Evolutionary conservation across 2,888 invertebrate genomes (phyloP), one percentile per base, ranked within the genome.

Genomic region (Biston stratarius): DNA sequence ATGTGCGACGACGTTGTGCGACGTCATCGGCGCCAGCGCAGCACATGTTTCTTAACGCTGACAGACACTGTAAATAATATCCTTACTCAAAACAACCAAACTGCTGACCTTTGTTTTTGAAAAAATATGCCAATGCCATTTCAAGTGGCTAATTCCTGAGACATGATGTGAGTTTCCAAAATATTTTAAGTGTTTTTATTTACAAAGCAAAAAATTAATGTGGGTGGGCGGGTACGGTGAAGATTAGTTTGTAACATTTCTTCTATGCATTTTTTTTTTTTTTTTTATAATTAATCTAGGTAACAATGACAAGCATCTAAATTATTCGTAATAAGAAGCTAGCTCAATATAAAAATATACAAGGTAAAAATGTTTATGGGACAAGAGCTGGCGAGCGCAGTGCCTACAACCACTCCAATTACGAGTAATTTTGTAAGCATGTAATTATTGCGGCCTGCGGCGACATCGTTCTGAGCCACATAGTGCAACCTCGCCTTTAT

Each of bases 21-120:
- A 81, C 85, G 85, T 81, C 85, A 81, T 71, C 78, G 79, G 77
- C 79, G 83, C 81, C 83, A 73, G 74, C 82, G 76, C 73, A 79
- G 80, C 90, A 91, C 86, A 89, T 91, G 90, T 83, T 76, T 74
- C 70, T 76, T 72, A 74, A 77, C 76, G 81, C 82, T 82, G 84
- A 85, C 83, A 83, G 81, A 83, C 76, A 77, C 76, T 79, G 76
- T 81, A 81, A 82, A 81, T 82, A 83, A 82, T 79, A 81, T 77
- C 74, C 78, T 78, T 77, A 81, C 78, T 79, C 77, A 79, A 83
- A 84, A 81, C 83, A 79, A 76, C 69, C 60, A 49, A 73, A 75
- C 65, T 78, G 77, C 83, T 86, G 87, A 87, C 85, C 85, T 85
- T 78, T 76, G 74, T 75, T 72, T 24, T 68, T 74, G 71, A 66